These are phyloP conservation scores for Eupelmus urozonus DNA, from an alignment of 2,888 invertebrate genomes.

Conservation along the genomic window DNA sequence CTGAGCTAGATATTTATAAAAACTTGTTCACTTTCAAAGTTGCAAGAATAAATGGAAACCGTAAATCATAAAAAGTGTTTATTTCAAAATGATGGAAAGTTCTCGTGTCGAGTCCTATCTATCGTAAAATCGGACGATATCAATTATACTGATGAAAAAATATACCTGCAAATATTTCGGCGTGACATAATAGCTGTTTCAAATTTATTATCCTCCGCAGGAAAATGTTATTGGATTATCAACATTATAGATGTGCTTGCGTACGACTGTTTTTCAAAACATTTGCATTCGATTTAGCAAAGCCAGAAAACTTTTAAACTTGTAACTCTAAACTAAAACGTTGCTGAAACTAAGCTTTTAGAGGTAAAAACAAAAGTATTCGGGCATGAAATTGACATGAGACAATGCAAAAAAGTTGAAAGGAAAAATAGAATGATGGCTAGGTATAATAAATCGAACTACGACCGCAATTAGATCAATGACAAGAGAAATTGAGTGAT, in stretches of 20 bases:
- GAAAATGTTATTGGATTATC: not conserved
- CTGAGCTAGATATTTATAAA: too few relatives aligned
- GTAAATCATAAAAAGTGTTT: not conserved
- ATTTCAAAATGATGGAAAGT: not conserved
- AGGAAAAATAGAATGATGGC: not conserved
- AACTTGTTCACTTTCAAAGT: too few relatives aligned
- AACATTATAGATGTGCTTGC: not conserved
- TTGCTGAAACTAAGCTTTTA: not conserved
- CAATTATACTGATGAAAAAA: conserved; percentile 9
- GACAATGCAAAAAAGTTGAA: not conserved
- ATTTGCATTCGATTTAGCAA: not conserved
- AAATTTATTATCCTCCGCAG: conserved; percentile 10
- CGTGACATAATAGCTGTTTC: not conserved
- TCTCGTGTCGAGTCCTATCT: not conserved
- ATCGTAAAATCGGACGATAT: not conserved
- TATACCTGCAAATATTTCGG: not conserved
- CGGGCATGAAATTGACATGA: not conserved
- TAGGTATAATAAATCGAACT: not conserved
- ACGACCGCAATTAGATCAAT: not conserved
- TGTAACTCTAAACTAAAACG: not conserved
- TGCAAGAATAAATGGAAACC: not conserved
- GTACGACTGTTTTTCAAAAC: not conserved
- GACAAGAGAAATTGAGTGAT: conserved; percentile 14
- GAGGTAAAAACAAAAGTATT: not conserved
- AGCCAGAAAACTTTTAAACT: not conserved